Conservation (phyloP, 2,113 vertebrate genomes). For the Petroica traversi region DNA sequence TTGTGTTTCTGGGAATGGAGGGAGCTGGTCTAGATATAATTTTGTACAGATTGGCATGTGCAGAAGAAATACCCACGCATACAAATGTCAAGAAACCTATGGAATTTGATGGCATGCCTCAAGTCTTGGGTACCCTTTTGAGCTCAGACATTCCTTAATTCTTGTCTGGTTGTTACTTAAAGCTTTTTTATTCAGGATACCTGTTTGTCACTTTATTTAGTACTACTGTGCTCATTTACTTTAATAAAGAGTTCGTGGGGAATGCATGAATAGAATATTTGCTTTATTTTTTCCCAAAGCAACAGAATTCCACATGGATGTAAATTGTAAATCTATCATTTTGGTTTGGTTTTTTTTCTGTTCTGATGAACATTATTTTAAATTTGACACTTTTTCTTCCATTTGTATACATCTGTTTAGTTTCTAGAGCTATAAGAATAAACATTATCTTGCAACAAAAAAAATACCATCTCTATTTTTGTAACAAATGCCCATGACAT, state of each 20-base stretch:
- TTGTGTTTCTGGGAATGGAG: not conserved
- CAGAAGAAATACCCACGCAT: not conserved
- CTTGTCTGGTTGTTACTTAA: not conserved
- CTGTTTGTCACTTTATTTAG: not conserved
- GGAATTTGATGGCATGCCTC: not conserved
- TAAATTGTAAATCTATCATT: not conserved
- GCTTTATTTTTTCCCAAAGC: not conserved
- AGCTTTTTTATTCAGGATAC: not conserved
- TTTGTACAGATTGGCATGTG: not conserved
- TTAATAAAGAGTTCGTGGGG: not conserved
- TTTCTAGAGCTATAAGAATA: not conserved
- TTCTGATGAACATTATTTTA: not conserved
- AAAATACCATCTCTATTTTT: not conserved
- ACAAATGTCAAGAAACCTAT: not conserved
- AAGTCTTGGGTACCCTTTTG: not conserved
- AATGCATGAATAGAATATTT: not conserved
- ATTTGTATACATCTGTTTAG: not conserved
- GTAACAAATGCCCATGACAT: not conserved
- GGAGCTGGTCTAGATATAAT: not conserved
- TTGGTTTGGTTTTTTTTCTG: accelerated
- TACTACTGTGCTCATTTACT: not conserved
- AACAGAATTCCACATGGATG: not conserved
- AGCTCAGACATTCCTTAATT: not conserved
- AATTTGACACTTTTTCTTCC: not conserved
- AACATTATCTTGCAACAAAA: not conserved